A percentile compares a stretch with the other conserved stretches of the same genome.
phyloP scores from a whole-genome alignment of 2,888 invertebrate species.

The Lasioglossum marginatum region DNA sequence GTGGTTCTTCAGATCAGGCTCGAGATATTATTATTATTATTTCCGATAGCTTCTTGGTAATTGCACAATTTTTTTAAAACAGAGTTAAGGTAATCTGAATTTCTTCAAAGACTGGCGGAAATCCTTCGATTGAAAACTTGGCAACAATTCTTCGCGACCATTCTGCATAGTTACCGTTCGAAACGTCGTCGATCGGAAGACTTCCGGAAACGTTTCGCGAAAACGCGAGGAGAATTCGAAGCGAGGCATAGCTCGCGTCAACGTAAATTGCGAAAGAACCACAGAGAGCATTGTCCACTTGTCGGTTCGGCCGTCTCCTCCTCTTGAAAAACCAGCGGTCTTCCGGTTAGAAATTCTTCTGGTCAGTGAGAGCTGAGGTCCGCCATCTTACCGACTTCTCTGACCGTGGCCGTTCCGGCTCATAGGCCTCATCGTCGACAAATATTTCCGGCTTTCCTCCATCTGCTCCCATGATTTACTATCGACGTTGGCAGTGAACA shows the following conservation, averaged over 20 bases:
- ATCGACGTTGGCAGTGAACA: background rate
- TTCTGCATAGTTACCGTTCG: background rate
- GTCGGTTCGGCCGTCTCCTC: conserved; percentile 31
- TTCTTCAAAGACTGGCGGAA: background rate
- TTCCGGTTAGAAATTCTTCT: conserved; percentile 58
- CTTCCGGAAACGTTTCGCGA: conserved; percentile 14
- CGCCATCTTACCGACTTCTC: conserved; percentile 43
- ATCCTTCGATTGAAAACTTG: background rate
- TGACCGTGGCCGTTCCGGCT: conserved; percentile 34
- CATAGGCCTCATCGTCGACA: conserved; percentile 2
- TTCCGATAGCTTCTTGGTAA: too few relatives aligned
- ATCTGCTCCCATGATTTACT: background rate
- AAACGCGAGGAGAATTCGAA: conserved; percentile 26
- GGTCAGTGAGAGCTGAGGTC: conserved; percentile 46
- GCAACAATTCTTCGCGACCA: background rate
- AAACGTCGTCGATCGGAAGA: background rate
- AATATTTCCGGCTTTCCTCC: conserved; percentile 37
- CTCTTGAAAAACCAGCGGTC: conserved; percentile 37
- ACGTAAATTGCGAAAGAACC: conserved; percentile 45
- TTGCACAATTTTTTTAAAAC: too few relatives aligned
- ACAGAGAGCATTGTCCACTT: conserved; percentile 25
- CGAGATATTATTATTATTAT: background rate
- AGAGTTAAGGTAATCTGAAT: background rate
- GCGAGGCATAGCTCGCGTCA: conserved; percentile 1
- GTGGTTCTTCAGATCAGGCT: background rate